A percentile compares a stretch with the other conserved stretches of the same genome.
Conservation (phyloP, 2,888 invertebrate genomes). For the Bhutanitis thaidina region DNA sequence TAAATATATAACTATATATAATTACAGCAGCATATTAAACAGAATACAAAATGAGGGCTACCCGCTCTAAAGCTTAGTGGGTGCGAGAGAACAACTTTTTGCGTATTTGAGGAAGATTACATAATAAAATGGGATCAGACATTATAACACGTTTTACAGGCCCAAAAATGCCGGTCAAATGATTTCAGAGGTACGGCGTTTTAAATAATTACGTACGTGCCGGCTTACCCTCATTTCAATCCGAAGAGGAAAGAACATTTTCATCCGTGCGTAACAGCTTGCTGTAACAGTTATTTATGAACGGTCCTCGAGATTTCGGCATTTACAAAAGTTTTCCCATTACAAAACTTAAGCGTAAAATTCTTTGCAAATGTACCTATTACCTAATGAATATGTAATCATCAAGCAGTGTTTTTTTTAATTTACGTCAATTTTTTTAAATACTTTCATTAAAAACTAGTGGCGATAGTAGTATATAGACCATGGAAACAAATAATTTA, state of each 20-base stretch:
- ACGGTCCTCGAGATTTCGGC: constrained; percentile 61
- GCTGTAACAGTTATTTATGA: constrained; percentile 73
- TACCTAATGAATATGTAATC: constrained; percentile 12
- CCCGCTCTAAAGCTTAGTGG: neutral
- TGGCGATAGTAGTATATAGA: too few species aligned
- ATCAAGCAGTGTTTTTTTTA: neutral
- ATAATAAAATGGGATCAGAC: constrained; percentile 8
- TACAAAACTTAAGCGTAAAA: constrained; percentile 44
- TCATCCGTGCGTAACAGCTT: constrained; percentile 75
- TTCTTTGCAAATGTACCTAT: constrained; percentile 11
- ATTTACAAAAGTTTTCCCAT: constrained; percentile 75
- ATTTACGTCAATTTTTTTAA: too few species aligned
- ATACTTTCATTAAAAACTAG: too few species aligned
- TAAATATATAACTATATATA: too few species aligned
- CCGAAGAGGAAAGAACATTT: constrained; percentile 44
- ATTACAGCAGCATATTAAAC: constrained; percentile 5
- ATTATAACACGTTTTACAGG: constrained; percentile 52
- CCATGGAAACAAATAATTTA: too few species aligned
- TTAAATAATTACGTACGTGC: constrained; percentile 74
- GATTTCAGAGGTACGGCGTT: constrained; percentile 39
- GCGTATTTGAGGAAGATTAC: neutral
- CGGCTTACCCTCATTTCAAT: constrained; percentile 57
- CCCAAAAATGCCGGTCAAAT: constrained; percentile 39
- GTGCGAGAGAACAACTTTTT: constrained; percentile 1
- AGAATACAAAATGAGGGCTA: constrained; percentile 6